Evolutionary conservation across 2,888 invertebrate genomes (phyloP), one percentile per base, ranked within the genome.

Genomic region (Phyllotreta cruciferae): DNA sequence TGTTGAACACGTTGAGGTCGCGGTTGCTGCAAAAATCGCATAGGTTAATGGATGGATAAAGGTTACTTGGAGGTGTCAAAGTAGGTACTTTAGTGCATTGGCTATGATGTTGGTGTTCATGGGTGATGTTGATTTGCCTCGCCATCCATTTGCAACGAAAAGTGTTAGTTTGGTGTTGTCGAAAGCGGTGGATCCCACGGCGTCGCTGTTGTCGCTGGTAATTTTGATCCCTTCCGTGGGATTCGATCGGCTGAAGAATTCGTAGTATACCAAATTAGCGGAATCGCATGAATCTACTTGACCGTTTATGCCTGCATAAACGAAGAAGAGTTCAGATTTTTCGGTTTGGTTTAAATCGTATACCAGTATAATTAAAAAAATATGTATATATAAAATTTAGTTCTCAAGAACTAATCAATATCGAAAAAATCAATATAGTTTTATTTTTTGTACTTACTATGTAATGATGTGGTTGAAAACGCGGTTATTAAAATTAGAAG

Each of bases 81-180:
- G 9, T 14, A 34, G 9, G 5, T 47, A 47, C 24, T n/a, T 56
- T 8, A 77, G 57, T 10, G 73, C 53, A 4, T 75, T 75, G 10
- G 64, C 66, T 55, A 66, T 73, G n/a, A 78, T 66, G 1, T 67
- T 34, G 7, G 60, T 62, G 61, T 75, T 76, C 3, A 77, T 66
- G 1, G 62, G 54, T 14, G 77, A 75, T 35, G 67, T 62, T 38
- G 71, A 55, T 34, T 73, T 44, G 56, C 74, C 73, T n/a, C 66
- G 67, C 77, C 76, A 79, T 7, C 79, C 79, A 54, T 79, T 79
- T 8, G 75, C 68, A 3, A 79, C 66, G 41, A 79, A 74, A 8
- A 77, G 61, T 1, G 73, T 77, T n/a, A 68, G 64, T 45, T 66
- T 70, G 0, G 53, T 60, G 0, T 70, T 38, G 11, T 72, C 61